phyloP scores from a whole-genome alignment of 2,888 invertebrate species.

The Salpingus planirostris region DNA sequence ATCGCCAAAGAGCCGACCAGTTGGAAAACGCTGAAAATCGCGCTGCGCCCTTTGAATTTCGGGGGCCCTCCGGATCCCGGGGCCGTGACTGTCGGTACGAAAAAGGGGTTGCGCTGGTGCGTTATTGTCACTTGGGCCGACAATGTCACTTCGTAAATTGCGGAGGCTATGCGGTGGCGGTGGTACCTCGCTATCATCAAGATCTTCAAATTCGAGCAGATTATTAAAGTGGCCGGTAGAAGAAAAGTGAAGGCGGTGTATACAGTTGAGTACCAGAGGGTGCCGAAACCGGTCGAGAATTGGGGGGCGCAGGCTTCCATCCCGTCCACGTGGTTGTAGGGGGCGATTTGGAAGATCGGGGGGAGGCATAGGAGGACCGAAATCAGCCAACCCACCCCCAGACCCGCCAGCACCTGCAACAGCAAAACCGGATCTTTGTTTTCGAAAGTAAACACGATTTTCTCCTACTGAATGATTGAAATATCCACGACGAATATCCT shows the following conservation, averaged over 20 bases:
- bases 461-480: too few species aligned
- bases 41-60: slow-evolving; percentile 47
- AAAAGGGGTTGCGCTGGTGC: slow-evolving; percentile 71
- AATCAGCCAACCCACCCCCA: slow-evolving; percentile 59
- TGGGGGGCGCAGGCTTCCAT: slow-evolving; percentile 60
- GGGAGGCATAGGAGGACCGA: slow-evolving; percentile 56
- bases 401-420: slow-evolving; percentile 53
- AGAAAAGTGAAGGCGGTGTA: slow-evolving; percentile 58
- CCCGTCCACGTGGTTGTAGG: slow-evolving; percentile 47
- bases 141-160: slow-evolving; percentile 75
- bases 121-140: slow-evolving; percentile 79
- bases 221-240: slow-evolving; percentile 58
- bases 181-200: slow-evolving; percentile 63
- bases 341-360: slow-evolving; percentile 52
- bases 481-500: too few species aligned
- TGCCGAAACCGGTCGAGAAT: slow-evolving; percentile 52
- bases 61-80: slow-evolving; percentile 44
- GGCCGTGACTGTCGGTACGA: slow-evolving; percentile 58
- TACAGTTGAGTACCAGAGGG: slow-evolving; percentile 55
- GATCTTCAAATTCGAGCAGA: slow-evolving; percentile 64
- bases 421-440: too few species aligned
- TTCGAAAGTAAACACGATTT: too few species aligned
- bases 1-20: slow-evolving; percentile 62
- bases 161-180: slow-evolving; percentile 73
- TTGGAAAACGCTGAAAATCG: slow-evolving; percentile 61